Conservation (phyloP, 2,888 invertebrate species). For the Eupithecia subumbrata region DNA sequence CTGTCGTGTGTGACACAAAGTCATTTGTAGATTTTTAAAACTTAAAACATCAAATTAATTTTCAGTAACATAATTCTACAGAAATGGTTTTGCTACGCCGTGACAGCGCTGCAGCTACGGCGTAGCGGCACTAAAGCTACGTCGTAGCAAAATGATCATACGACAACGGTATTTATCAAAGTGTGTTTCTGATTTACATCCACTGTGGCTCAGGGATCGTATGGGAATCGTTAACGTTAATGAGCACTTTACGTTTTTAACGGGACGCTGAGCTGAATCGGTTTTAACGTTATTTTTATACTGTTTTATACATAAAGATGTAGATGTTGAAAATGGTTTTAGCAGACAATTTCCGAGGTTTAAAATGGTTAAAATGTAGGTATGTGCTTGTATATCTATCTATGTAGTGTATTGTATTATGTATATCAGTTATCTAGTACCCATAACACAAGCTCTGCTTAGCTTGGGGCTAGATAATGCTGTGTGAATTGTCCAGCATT, state of each 20-base stretch:
- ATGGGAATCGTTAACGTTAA: conserved; percentile 34
- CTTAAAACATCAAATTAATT: no score
- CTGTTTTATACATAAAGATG: background rate
- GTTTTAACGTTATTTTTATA: conserved; percentile 14
- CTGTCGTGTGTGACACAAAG: no score
- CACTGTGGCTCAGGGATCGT: conserved; percentile 15
- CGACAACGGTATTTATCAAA: background rate
- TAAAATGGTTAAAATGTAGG: no score
- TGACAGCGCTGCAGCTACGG: background rate
- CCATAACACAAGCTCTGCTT: no score
- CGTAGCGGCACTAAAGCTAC: background rate
- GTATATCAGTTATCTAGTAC: no score
- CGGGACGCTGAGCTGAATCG: conserved; percentile 8
- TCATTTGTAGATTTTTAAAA: no score
- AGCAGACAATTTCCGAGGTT: no score
- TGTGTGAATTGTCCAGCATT: no score
- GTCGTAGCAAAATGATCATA: background rate
- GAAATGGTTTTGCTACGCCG: background rate
- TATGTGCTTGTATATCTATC: no score
- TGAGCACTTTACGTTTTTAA: conserved; percentile 36
- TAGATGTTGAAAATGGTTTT: background rate
- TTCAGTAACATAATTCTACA: background rate
- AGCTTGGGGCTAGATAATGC: no score
- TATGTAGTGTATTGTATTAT: no score
- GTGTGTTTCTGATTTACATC: background rate